These are phyloP conservation scores for Harpagifer antarcticus DNA, from an alignment of 2,797 vertebrate species.

Conservation along the genomic window DNA sequence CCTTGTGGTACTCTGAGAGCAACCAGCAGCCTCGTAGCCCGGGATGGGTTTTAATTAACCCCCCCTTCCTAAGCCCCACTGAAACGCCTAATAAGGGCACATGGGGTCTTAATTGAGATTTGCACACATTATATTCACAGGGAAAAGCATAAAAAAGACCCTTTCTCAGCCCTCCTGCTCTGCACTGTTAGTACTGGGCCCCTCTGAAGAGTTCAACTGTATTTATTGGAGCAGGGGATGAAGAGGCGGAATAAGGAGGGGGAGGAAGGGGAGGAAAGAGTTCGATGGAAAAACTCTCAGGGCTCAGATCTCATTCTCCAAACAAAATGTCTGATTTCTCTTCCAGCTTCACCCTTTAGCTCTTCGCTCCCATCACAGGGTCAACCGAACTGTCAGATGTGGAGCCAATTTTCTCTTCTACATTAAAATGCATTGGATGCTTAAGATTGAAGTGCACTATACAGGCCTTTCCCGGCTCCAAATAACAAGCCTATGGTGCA, in stretches of 20 bases:
- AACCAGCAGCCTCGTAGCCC: conserved; percentile 57
- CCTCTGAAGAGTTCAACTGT: conserved; percentile 56
- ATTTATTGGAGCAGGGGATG: conserved; percentile 64
- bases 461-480: conserved; percentile 39
- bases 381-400: conserved; percentile 63
- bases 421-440: conserved; percentile 74
- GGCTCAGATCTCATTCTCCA: conserved; percentile 65
- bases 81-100: conserved; percentile 78
- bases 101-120: conserved; percentile 81
- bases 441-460: conserved; percentile 57
- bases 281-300: conserved; percentile 69
- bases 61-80: conserved; percentile 58
- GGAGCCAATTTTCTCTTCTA: conserved; percentile 64
- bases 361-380: conserved; percentile 58
- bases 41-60: conserved; percentile 80
- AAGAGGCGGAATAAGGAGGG: conserved; percentile 38
- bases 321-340: conserved; percentile 76
- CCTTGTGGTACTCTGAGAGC: conserved; percentile 58
- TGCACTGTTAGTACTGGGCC: conserved; percentile 44
- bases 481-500: conserved; percentile 63
- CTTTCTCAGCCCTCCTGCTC: conserved; percentile 47
- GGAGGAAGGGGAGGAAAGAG: conserved; percentile 33
- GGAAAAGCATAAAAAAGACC: conserved; percentile 54
- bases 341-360: conserved; percentile 59
- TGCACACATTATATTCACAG: conserved; percentile 79